Conservation (phyloP, 2,113 vertebrate genomes). For the Lycocorax pyrrhopterus region DNA sequence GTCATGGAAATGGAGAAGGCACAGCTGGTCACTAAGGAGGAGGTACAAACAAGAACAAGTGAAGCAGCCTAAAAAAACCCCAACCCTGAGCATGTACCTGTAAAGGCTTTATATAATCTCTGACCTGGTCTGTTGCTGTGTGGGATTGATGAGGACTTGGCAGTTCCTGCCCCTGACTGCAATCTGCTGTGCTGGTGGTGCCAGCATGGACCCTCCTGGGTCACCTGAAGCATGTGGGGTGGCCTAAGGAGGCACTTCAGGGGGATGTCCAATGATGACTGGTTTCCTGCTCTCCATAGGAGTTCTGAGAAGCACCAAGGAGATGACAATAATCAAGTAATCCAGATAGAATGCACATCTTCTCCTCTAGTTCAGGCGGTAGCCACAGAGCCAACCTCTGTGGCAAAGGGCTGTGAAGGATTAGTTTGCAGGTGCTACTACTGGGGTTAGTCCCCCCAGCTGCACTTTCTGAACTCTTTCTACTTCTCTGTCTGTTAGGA, state of each 20-base stretch:
- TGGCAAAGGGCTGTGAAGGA: not conserved
- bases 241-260: not conserved
- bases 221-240: not conserved
- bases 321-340: not conserved
- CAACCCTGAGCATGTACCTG: not conserved
- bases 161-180: not conserved
- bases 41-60: not conserved
- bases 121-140: not conserved
- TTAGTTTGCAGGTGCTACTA: not conserved
- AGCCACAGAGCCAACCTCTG: not conserved
- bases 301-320: rapidly evolving
- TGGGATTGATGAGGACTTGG: not conserved
- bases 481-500: not conserved
- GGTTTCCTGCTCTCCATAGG: not conserved
- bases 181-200: not conserved
- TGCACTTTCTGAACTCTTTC: not conserved
- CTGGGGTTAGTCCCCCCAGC: not conserved
- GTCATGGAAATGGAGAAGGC: not conserved
- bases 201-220: not conserved
- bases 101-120: not conserved
- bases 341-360: not conserved
- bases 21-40: not conserved
- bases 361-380: not conserved
- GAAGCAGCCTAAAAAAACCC: not conserved
- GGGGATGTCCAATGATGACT: no score